These are phyloP conservation scores for Embidobia sp. DNA, from an alignment of 2,888 invertebrate genomes.

Conservation along the genomic window DNA sequence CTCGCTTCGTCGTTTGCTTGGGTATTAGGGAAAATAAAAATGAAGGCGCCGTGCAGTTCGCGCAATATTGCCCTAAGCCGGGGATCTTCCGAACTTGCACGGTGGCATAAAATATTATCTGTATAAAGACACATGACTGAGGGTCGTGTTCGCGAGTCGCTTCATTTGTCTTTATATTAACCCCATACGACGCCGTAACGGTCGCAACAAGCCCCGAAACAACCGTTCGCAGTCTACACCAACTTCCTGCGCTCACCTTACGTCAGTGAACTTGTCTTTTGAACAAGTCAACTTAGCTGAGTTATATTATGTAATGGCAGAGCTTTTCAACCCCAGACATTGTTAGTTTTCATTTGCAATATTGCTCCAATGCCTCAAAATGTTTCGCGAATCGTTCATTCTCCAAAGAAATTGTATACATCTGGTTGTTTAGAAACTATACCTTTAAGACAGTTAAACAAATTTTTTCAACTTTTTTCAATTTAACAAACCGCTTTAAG, in stretches of 20 bases:
- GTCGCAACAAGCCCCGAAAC: slow-evolving; percentile 27
- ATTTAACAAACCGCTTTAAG: too few relatives aligned
- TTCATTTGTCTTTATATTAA: slow-evolving; percentile 80
- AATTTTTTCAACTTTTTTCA: too few relatives aligned
- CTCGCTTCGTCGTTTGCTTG: neutral
- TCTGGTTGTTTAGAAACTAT: too few relatives aligned
- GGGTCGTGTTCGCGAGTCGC: slow-evolving; percentile 68
- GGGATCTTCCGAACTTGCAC: slow-evolving; percentile 37
- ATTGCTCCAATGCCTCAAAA: too few relatives aligned
- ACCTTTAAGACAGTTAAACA: too few relatives aligned
- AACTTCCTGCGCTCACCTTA: slow-evolving; percentile 12
- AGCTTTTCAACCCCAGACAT: too few relatives aligned
- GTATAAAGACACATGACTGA: slow-evolving; percentile 67
- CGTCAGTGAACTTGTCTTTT: slow-evolving; percentile 21
- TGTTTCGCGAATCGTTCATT: too few relatives aligned
- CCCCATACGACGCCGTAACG: slow-evolving; percentile 66
- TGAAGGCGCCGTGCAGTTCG: slow-evolving; percentile 1
- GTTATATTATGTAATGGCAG: neutral
- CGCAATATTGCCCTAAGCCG: slow-evolving; percentile 10
- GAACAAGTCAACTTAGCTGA: neutral
- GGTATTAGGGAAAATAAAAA: neutral
- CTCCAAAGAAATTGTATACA: too few relatives aligned
- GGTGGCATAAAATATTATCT: slow-evolving; percentile 70
- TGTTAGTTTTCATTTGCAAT: too few relatives aligned
- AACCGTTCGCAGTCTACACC: slow-evolving; percentile 6